Conservation (phyloP, 23 tunicate species). For the Ascidia mentula region DNA sequence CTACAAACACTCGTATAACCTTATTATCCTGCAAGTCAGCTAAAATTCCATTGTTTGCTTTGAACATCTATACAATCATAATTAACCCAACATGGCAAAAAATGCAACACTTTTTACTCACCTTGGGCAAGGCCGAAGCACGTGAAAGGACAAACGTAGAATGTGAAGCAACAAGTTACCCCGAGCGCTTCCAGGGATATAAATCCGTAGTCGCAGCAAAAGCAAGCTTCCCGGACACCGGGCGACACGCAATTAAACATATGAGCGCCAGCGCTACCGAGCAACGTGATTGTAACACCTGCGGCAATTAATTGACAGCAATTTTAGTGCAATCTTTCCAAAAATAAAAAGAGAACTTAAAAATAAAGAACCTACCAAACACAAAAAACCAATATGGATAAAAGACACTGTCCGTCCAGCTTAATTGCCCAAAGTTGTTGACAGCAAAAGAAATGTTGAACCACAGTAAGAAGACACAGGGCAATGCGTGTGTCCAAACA, state of each 20-base stretch:
- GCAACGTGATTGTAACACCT: slow-evolving; percentile 39
- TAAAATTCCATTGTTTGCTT: too few relatives aligned
- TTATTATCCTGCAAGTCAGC: too few relatives aligned
- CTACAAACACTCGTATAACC: too few relatives aligned
- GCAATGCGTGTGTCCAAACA: slow-evolving; percentile 74
- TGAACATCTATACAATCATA: too few relatives aligned
- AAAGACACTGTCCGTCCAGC: slow-evolving; percentile 14
- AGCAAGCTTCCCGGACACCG: slow-evolving; percentile 77
- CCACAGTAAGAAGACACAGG: slow-evolving; percentile 28
- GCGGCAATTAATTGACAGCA: background rate
- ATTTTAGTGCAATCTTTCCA: background rate
- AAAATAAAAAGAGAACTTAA: background rate
- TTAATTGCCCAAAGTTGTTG: slow-evolving; percentile 8
- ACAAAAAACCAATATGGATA: slow-evolving; percentile 54
- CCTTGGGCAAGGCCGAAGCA: slow-evolving; percentile 15
- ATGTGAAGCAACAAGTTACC: slow-evolving; percentile 29
- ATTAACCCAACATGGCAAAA: too few relatives aligned
- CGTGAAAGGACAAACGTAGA: slow-evolving; percentile 45
- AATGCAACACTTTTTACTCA: too few relatives aligned
- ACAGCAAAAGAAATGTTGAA: slow-evolving; percentile 26
- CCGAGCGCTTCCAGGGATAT: slow-evolving; percentile 60
- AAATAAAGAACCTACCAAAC: slow-evolving; percentile 23
- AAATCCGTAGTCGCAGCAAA: slow-evolving; percentile 71
- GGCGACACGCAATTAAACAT: slow-evolving; percentile 74
- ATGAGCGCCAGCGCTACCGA: slow-evolving; percentile 80